phyloP scores from a whole-genome alignment of 2,888 invertebrate species.

The Synergus umbraculus region DNA sequence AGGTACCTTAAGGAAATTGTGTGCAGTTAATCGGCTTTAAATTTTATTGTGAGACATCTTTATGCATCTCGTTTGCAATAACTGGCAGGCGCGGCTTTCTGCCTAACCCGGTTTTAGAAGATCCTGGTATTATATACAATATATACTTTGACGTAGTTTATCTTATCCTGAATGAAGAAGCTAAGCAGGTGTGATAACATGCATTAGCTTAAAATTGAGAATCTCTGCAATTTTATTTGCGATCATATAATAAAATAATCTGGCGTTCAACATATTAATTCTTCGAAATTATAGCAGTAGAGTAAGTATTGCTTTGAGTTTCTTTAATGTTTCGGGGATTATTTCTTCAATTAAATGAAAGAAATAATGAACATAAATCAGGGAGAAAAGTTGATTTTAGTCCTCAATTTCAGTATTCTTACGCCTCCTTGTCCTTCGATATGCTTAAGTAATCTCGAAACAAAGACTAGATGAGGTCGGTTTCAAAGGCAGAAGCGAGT shows the following conservation, averaged over 20 bases:
- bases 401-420: background rate
- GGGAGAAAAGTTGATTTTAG: background rate
- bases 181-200: background rate
- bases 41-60: conserved; percentile 36
- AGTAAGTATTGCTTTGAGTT: no score
- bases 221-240: no score
- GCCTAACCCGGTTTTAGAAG: conserved; percentile 1
- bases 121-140: background rate
- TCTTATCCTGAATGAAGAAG: background rate
- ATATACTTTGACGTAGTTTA: background rate
- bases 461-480: background rate
- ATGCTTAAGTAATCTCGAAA: background rate
- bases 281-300: no score
- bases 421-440: background rate
- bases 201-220: background rate
- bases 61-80: conserved; percentile 27
- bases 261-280: no score
- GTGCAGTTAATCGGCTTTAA: conserved; percentile 32
- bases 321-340: no score
- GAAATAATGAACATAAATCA: background rate
- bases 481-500: background rate
- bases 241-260: no score
- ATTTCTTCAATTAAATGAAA: no score
- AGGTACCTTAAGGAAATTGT: background rate
- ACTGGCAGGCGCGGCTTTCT: conserved; percentile 11